Base-by-base conservation (phyloP, 92 coral and sea anemone genomes). In the Zoanthus solanderi region DNA sequence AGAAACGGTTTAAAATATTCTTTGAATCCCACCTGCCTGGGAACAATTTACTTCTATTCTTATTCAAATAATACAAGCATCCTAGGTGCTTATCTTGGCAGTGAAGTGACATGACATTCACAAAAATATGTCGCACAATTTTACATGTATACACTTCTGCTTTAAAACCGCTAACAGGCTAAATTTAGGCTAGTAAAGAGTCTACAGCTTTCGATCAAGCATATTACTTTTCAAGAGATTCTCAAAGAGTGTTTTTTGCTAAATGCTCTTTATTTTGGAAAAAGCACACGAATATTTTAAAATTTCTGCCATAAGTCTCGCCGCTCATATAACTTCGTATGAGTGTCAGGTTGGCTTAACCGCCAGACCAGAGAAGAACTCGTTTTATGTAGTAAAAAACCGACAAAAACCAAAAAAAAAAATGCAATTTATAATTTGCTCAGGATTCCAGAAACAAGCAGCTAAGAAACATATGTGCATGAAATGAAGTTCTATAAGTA, bases 71-170 rank as follows among this genome's bases (percentile, higher is more conserved):
- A 63, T 71, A 29, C 13, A 57, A 81, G 75, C 73, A 45, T 34
- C 72, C 60, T 14, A 23, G 60, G 60, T 66, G 85, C 56, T 46
- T 81, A 71, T 65, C 74, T 81, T 60, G 75, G 61, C 72, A 44
- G 37, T 29, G 53, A 63, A 80, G 73, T 80, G 84, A 80, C 75
- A 65, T 66, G 85, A 81, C 85, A 81, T 75, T 81, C 85, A 81
- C 75, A 81, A 45, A 69, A 68, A 81, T 81, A 46, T 23, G 85
- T 67, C 54, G 42, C 53, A 47, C 28, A 37, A 44, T 81, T 15
- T 60, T 32, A 61, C 0, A 9, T 11, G 28, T 6, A 2, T 31
- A 32, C 47, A 4, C 75, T 31, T 65, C 61, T 4, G 10, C 23
- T 69, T 10, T 57, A 12, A 44, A 16, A 28, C 8, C 45, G 75